These are phyloP conservation scores for Blastomussa wellsi DNA, from an alignment of 92 coral and sea anemone genomes.

Conservation along the genomic window DNA sequence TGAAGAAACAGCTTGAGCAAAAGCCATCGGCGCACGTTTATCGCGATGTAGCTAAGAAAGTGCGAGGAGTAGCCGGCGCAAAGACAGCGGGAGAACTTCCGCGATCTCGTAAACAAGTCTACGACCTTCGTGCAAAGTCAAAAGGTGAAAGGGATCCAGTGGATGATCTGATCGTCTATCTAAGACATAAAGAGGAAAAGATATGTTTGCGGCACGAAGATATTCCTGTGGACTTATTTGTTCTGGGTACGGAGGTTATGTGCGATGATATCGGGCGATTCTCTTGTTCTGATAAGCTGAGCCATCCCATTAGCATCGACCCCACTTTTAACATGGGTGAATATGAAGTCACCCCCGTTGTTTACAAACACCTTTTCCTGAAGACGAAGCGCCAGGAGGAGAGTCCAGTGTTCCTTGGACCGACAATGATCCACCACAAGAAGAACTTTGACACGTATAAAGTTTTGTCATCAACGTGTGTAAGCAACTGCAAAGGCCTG, in stretches of 20 bases:
- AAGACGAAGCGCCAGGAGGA: slow-evolving; percentile 36
- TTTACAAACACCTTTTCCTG: slow-evolving; percentile 46
- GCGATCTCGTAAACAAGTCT: slow-evolving; percentile 33
- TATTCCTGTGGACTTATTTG: slow-evolving; percentile 58
- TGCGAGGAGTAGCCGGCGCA: slow-evolving; percentile 6
- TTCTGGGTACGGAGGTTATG: slow-evolving; percentile 52
- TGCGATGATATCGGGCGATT: slow-evolving; percentile 40
- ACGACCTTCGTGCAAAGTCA: slow-evolving; percentile 22
- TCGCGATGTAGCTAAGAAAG: background rate
- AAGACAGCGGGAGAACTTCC: slow-evolving; percentile 32
- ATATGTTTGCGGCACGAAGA: slow-evolving; percentile 50
- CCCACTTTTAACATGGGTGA: slow-evolving; percentile 58
- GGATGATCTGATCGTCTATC: slow-evolving; percentile 45
- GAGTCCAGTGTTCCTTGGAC: slow-evolving; percentile 62
- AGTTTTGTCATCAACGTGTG: slow-evolving; percentile 45
- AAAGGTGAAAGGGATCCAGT: slow-evolving; percentile 20
- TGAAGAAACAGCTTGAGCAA: background rate
- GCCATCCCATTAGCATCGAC: slow-evolving; percentile 30
- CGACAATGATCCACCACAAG: slow-evolving; percentile 62
- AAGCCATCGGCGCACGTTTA: slow-evolving; percentile 14
- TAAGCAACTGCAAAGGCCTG: slow-evolving; percentile 35
- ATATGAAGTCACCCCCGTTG: slow-evolving; percentile 63
- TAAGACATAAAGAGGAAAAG: slow-evolving; percentile 32
- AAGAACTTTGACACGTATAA: slow-evolving; percentile 40
- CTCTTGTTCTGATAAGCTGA: slow-evolving; percentile 23